phyloP scores from a whole-genome alignment of 2,888 invertebrate species.

The Drosophila mimica region DNA sequence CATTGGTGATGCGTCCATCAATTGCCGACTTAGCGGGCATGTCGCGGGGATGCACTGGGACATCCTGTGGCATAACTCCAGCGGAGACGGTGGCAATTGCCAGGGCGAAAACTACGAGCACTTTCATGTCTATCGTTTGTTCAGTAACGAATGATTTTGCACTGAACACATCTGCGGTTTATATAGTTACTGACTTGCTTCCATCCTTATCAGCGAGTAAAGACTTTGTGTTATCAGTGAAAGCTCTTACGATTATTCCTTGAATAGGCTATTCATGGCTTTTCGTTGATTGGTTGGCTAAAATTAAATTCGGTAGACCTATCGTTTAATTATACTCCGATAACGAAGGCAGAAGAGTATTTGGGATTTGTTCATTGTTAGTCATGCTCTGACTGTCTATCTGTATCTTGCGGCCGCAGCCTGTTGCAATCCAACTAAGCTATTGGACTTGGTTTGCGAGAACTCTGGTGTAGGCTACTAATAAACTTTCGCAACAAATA shows the following conservation, averaged over 20 bases:
- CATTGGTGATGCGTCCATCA: slow-evolving; percentile 78
- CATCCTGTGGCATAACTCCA: slow-evolving; percentile 51
- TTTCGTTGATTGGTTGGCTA: not conserved
- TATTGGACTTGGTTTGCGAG: not conserved
- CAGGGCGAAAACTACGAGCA: slow-evolving; percentile 67
- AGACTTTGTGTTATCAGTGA: slow-evolving; percentile 4
- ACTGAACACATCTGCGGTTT: slow-evolving; percentile 4
- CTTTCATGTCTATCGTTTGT: slow-evolving; percentile 63
- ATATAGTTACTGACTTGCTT: slow-evolving; percentile 12
- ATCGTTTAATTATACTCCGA: not conserved
- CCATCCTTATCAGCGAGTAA: slow-evolving; percentile 14
- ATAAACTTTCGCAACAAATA: not conserved
- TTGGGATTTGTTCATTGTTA: not conserved
- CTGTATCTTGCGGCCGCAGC: not conserved
- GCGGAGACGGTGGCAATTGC: slow-evolving; percentile 70
- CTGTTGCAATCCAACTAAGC: slow-evolving; percentile 1
- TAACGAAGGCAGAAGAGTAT: not conserved
- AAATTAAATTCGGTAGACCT: slow-evolving; percentile 11
- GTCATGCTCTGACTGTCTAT: not conserved
- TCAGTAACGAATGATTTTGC: slow-evolving; percentile 50
- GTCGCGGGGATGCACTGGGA: slow-evolving; percentile 63
- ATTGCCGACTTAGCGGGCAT: slow-evolving; percentile 42
- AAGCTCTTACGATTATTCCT: slow-evolving; percentile 6
- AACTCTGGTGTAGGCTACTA: not conserved
- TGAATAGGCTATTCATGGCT: not conserved